Percentiles rank a stretch among this genome's conserved stretches.
Evolutionary conservation across 2,888 invertebrate species (phyloP).

Genomic region (Lepeophtheirus nordmannii): DNA sequence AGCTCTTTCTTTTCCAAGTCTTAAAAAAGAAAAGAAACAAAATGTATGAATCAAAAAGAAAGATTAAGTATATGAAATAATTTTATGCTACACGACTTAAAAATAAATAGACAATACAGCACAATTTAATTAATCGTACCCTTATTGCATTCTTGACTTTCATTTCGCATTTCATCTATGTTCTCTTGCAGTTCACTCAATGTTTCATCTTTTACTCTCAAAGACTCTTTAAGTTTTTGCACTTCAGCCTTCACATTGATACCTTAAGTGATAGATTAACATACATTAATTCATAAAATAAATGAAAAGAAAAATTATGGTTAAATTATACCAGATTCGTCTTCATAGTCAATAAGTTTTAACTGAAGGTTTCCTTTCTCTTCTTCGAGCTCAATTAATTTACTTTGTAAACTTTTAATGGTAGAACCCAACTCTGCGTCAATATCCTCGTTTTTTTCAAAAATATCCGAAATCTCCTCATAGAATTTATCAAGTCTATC

Average conservation of each 20-base stretch:
- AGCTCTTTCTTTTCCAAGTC: not conserved
- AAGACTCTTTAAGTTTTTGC: constrained; percentile 54
- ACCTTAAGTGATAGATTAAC: not conserved
- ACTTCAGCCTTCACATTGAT: constrained; percentile 49
- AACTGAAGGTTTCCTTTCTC: constrained; percentile 80
- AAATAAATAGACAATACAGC: not conserved
- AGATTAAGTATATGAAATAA: not conserved
- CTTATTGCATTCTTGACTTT: not conserved
- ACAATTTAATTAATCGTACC: not conserved
- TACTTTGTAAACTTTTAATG: constrained; percentile 32
- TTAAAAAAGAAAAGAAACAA: not conserved
- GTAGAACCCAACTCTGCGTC: constrained; percentile 31
- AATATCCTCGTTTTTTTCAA: constrained; percentile 31
- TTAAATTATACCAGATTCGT: constrained; percentile 43
- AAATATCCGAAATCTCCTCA: constrained; percentile 25
- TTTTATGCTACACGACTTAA: not conserved
- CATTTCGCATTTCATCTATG: constrained; percentile 36
- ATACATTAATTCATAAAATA: not conserved
- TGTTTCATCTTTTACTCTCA: constrained; percentile 54
- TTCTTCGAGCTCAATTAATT: constrained; percentile 64
- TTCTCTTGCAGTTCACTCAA: constrained; percentile 47
- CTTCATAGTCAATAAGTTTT: constrained; percentile 62
- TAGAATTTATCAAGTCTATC: not conserved
- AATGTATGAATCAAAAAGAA: not conserved
- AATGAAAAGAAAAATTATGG: constrained; percentile 30